Base-by-base conservation (phyloP, 2,888 invertebrate species). In the Smittia sp. region DNA sequence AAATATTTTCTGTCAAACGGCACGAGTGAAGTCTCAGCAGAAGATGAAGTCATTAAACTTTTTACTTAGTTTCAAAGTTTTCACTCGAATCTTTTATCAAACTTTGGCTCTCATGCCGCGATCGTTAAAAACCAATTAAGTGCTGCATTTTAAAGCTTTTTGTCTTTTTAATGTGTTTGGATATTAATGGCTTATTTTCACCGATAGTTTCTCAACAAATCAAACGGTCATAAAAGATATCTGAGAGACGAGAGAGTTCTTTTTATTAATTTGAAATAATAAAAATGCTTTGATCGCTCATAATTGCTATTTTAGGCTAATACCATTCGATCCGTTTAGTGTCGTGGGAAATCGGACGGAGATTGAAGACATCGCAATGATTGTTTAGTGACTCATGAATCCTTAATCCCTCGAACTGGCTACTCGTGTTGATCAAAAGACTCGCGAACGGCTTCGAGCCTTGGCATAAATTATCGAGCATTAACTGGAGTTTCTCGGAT, bases 101-200 rank as follows among this genome's bases (percentile, higher is more conserved):
- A 9, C 3, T 9, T 32, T 32, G 32, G 46, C n/a, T 15, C 46
- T 15, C 11, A 3, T 11, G 3, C 20, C 58, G 22, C 6, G 25
- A 52, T 69, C 69, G 69, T 69, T 69, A 69, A 69, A 69, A 69
- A 69, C 18, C 54, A 69, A 69, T 69, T 69, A 69, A 69, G 54
- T 41, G 41, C 24, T 46, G 22, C 6, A 18, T 69, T 69, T 69
- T 52, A 69, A 25, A 52, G 52, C 22, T 69, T 67, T 68, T 27
- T 6, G 22, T 27, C 41, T 68, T 7, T 66, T 68, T 68, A 41
- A 41, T 69, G 52, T 54, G 54, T 20, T 52, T 46, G 6, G 52
- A 54, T 27, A 27, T 69, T 69, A 52, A 69, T 69, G 54, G 41
- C 69, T 69, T 69, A 52, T 69, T 69, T 15, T 11, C 46, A 46